Conservation (phyloP, 2,113 vertebrate species). For the Myiagra hebetior region DNA sequence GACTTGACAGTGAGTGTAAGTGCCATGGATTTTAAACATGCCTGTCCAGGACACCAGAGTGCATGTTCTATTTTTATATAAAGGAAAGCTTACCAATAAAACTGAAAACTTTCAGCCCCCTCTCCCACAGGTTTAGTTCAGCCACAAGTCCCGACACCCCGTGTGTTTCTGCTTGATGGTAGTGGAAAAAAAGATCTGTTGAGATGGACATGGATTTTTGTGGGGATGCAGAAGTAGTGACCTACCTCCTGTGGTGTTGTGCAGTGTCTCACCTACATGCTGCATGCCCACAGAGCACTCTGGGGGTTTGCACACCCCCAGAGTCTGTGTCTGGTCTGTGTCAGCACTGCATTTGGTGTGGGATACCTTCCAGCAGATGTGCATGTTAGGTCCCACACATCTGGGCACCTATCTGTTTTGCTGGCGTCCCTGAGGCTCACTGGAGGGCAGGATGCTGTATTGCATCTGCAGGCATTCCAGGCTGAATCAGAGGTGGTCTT, state of each 20-base stretch:
- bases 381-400: not conserved
- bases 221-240: not conserved
- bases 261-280: not conserved
- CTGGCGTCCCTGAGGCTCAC: not conserved
- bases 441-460: not conserved
- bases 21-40: not conserved
- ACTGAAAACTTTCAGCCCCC: not conserved
- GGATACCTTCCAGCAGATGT: not conserved
- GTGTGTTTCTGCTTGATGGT: not conserved
- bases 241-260: not conserved
- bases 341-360: not conserved
- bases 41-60: not conserved
- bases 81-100: not conserved
- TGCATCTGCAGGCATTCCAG: not conserved
- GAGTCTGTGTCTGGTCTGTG: not conserved
- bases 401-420: not conserved
- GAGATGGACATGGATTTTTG: not conserved
- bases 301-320: not conserved
- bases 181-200: not conserved
- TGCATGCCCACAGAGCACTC: not conserved
- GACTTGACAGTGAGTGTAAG: not conserved
- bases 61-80: not conserved
- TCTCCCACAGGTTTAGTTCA: not conserved
- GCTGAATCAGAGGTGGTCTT: conserved; percentile 27
- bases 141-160: not conserved